phyloP scores from a whole-genome alignment of 2,797 vertebrate species.

The Acipenser oxyrinchus region DNA sequence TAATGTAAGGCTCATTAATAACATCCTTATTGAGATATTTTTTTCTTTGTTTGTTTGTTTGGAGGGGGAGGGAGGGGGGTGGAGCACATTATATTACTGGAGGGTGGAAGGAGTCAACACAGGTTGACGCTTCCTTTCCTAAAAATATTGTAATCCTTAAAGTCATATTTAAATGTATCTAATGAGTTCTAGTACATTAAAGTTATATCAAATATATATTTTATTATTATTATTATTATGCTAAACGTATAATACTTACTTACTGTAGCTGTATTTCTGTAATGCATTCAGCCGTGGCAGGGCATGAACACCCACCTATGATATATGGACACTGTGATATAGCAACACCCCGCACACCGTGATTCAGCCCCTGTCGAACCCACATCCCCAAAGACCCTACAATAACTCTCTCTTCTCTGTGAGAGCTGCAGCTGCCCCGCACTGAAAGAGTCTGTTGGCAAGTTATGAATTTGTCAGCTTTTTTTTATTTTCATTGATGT shows the following conservation, averaged over 20 bases:
- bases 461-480: conserved; percentile 63
- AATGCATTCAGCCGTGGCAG: too few relatives aligned
- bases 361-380: not conserved
- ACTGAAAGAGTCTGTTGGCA: conserved; percentile 65
- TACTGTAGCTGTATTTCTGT: too few relatives aligned
- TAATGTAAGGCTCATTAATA: not conserved
- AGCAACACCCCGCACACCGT: not conserved
- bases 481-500: conserved; percentile 41
- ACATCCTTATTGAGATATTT: not conserved
- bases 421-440: conserved; percentile 61
- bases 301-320: too few relatives aligned
- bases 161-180: too few relatives aligned
- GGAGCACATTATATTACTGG: not conserved
- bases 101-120: not conserved
- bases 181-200: too few relatives aligned
- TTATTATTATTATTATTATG: too few relatives aligned
- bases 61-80: not conserved
- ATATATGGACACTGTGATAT: not conserved
- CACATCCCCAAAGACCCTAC: not conserved
- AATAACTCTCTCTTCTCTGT: conserved; percentile 12
- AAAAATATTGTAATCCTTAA: too few relatives aligned
- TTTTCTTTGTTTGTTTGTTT: not conserved
- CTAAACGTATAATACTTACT: too few relatives aligned
- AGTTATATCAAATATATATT: too few relatives aligned
- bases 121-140: too few relatives aligned